These are phyloP conservation scores for Drosophila emarginata DNA, from an alignment of 2,888 invertebrate genomes.

Conservation along the genomic window DNA sequence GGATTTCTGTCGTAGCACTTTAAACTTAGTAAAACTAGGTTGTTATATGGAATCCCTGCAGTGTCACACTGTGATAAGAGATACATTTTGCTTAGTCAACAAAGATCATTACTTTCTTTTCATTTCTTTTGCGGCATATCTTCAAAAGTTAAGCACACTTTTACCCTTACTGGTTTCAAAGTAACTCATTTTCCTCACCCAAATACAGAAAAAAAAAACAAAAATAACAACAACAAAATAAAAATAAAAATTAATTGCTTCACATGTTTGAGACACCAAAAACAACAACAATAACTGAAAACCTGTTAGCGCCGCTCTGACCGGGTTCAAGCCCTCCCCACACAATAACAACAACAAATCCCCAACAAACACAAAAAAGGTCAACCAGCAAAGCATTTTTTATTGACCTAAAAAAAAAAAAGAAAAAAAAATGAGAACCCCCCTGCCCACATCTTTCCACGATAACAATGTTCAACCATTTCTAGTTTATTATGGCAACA, in stretches of 20 bases:
- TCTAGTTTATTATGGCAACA: slow-evolving; percentile 44
- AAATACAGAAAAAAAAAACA: no score
- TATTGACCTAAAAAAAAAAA: slow-evolving; percentile 51
- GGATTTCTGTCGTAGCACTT: no score
- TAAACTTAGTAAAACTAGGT: no score
- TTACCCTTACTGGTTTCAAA: slow-evolving; percentile 11
- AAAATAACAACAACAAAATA: background rate
- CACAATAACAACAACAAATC: slow-evolving; percentile 20
- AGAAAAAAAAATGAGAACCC: slow-evolving; percentile 21
- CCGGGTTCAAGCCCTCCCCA: slow-evolving; percentile 29
- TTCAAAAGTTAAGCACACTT: slow-evolving; percentile 1
- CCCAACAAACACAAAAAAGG: slow-evolving; percentile 43
- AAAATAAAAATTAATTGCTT: slow-evolving; percentile 42
- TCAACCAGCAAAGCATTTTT: slow-evolving; percentile 50
- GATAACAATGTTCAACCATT: slow-evolving; percentile 16
- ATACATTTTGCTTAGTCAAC: background rate
- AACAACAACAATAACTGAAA: slow-evolving; percentile 12
- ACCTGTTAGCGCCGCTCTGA: slow-evolving; percentile 44
- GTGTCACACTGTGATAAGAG: background rate
- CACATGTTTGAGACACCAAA: slow-evolving; percentile 27
- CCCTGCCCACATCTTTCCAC: background rate
- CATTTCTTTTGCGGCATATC: background rate
- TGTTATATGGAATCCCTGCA: background rate
- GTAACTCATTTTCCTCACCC: slow-evolving; percentile 23
- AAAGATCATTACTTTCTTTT: background rate